Evolutionary conservation across 2,888 invertebrate species (phyloP), one percentile per base, ranked within the genome.

Genomic region (Scrobipalpa atriplicella): DNA sequence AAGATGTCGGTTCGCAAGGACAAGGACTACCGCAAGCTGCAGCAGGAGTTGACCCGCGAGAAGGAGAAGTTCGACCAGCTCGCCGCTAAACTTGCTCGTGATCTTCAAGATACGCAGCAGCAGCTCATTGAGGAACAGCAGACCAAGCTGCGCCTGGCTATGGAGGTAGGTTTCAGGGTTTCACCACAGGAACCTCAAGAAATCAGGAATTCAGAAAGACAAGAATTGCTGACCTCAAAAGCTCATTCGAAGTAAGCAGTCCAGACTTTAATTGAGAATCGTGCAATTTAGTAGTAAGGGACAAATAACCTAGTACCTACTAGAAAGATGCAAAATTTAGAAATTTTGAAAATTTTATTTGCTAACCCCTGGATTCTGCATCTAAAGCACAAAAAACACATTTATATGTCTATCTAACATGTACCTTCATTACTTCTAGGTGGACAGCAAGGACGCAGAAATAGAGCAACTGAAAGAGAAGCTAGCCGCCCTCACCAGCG

Each of bases 381-480:
- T n/a, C n/a, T n/a, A n/a, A n/a, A n/a, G n/a, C n/a, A n/a, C n/a
- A n/a, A n/a, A n/a, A n/a, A n/a, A n/a, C n/a, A n/a, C n/a, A n/a
- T n/a, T n/a, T n/a, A n/a, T n/a, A n/a, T n/a, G n/a, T n/a, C n/a
- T n/a, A 5, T 29, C 29, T 29, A 29, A 29, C 29, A 2, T 3
- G 5, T 29, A 29, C 29, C 29, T 29, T 29, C n/a, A 38, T 38
- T 36, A 7, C 8, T 41, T 63, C 18, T 75, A 93, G 93, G 94
- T 98, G 69, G 99, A 99, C 89, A 97, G 98, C 80, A 99, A 99
- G 87, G 99, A 99, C 83, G 97, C 96, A 0, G 99, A 99, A 91
- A 98, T 99, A 71, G 99, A 99, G 89, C 97, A 97, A 82, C 90
- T 98, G 56, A 96, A 97, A 81, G 96, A 97, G 86, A 98, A 98